Percentiles rank a stretch among this genome's conserved stretches.
phyloP scores from a whole-genome alignment of 2,888 invertebrate genomes.

The Limnephilus auricula region DNA sequence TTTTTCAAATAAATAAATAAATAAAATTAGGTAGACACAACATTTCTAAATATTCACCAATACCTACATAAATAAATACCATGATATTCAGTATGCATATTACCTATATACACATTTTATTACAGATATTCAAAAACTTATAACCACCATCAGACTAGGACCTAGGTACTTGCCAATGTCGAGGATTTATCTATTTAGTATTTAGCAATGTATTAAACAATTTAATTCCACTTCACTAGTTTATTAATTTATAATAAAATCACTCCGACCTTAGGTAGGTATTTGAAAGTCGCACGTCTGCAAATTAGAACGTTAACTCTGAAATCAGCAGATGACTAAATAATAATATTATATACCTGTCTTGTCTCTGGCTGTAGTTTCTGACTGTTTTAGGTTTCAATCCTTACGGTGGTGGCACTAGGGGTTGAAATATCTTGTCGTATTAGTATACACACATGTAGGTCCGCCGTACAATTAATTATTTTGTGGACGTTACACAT shows the following conservation, averaged over 20 bases:
- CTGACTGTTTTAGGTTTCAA: not conserved
- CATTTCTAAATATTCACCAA: too few species aligned
- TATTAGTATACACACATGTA: not conserved
- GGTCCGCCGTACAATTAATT: not conserved
- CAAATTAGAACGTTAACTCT: not conserved
- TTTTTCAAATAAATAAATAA: too few species aligned
- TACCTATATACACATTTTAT: too few species aligned
- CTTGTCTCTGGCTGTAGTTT: not conserved
- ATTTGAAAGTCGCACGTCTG: not conserved
- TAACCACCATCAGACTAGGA: too few species aligned
- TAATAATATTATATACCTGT: not conserved
- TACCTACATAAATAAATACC: too few species aligned
- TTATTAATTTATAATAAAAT: not conserved
- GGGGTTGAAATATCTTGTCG: conserved; percentile 5
- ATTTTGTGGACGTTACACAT: not conserved
- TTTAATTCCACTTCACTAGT: not conserved
- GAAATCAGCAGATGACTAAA: not conserved
- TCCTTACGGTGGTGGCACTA: not conserved
- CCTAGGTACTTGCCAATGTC: too few species aligned
- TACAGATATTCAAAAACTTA: too few species aligned
- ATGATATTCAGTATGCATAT: too few species aligned
- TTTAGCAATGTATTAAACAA: not conserved
- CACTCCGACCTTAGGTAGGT: not conserved
- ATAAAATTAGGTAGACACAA: too few species aligned
- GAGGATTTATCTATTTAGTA: too few species aligned